Evolutionary conservation across 2,113 vertebrate genomes (phyloP), one percentile per base, ranked within the genome.

Genomic region (Psephotus haematonotus): DNA sequence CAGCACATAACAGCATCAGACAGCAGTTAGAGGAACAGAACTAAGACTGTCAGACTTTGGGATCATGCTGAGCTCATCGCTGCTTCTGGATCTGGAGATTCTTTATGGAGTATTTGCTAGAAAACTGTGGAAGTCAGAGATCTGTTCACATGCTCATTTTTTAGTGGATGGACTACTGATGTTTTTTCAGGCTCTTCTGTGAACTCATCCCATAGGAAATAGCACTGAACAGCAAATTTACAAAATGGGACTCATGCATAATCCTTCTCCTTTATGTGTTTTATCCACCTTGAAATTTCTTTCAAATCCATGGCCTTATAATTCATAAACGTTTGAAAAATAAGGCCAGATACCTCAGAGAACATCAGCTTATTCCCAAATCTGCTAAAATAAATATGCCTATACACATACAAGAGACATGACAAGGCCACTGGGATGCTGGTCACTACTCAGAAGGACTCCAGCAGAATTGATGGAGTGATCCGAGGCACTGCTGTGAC

Each of bases 41-140:
- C 77, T 25, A 67, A 50, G 68, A 65, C 77, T 70, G 78, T 76
- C 72, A 70, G 72, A 64, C 83, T 79, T 81, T 1, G 5, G 20
- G 57, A 95, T 68, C 76, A 13, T 39, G 82, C 91, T 83, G 82
- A 95, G 76, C 83, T 88, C 89, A 92, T 68, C 62, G 33, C 77
- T 59, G 13, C 47, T 18, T 59, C 76, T 68, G 65, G 35, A 95
- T 89, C 52, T 52, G 60, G 18, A 64, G 65, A 25, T 68, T 39
- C 57, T 63, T 69, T 53, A 63, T 0, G 2, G 46, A 8, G 14
- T 44, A 24, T 70, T 84, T 86, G 27, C 33, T 52, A 75, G 53
- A 39, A 47, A 87, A 67, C 50, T n/a, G 17, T 25, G 18, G 46
- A 92, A 81, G 6, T 13, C 35, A 50, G 64, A 83, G 43, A 70